Conservation (phyloP, 2,113 vertebrate genomes). For the Dromaius novaehollandiae region DNA sequence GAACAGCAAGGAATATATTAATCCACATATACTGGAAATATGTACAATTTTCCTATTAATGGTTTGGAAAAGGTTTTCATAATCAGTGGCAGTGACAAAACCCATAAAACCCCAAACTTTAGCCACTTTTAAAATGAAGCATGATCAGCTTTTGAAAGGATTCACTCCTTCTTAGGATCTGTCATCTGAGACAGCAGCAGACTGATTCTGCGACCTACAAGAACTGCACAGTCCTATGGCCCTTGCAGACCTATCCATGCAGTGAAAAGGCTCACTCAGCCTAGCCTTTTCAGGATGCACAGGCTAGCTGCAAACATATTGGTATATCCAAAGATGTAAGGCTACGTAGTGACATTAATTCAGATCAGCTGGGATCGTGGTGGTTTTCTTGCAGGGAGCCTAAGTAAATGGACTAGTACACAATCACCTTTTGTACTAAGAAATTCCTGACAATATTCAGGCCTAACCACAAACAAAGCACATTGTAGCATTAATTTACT, state of each 20-base stretch:
- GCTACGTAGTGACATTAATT: background rate
- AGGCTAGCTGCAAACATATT: background rate
- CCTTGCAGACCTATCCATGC: background rate
- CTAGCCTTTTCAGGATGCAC: background rate
- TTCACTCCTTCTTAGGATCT: background rate
- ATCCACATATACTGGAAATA: background rate
- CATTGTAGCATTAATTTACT: constrained; percentile 34
- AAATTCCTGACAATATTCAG: constrained; percentile 16
- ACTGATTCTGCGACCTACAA: background rate
- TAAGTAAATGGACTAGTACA: background rate
- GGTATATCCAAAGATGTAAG: background rate
- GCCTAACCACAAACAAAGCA: constrained; percentile 38
- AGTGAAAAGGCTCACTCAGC: background rate
- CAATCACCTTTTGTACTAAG: constrained; percentile 17
- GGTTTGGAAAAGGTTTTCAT: background rate
- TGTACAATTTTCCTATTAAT: background rate
- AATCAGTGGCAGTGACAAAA: background rate
- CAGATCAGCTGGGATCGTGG: background rate
- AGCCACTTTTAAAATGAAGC: background rate
- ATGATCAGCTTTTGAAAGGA: background rate
- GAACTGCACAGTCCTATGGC: fast-evolving
- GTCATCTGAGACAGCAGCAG: background rate
- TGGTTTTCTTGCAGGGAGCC: background rate
- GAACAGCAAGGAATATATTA: background rate
- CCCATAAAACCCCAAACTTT: background rate